These are phyloP conservation scores for Periophthalmus modestus DNA, from an alignment of 2,113 vertebrate species.

Conservation along the genomic window DNA sequence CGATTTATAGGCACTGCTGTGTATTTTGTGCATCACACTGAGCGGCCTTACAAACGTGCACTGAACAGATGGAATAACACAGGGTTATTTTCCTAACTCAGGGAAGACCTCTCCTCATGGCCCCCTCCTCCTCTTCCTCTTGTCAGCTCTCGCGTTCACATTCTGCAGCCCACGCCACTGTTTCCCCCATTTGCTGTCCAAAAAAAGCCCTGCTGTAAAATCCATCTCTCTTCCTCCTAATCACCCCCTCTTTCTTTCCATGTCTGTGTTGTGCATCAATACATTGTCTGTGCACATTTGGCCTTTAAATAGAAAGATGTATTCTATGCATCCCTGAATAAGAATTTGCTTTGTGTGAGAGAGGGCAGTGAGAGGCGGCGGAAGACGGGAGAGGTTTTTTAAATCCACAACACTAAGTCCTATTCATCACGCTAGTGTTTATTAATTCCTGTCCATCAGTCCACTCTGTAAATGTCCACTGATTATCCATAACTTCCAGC, in stretches of 20 bases:
- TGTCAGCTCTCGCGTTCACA: slow-evolving; percentile 49
- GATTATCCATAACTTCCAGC: slow-evolving; percentile 52
- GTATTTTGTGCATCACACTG: slow-evolving; percentile 31
- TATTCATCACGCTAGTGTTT: slow-evolving; percentile 74
- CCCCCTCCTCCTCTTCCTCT: slow-evolving; percentile 52
- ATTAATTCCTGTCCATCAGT: slow-evolving; percentile 62
- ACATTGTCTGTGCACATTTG: slow-evolving; percentile 71
- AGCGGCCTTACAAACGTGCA: slow-evolving; percentile 44
- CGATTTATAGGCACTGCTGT: slow-evolving; percentile 29
- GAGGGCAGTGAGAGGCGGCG: slow-evolving; percentile 50
- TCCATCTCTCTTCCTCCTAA: slow-evolving; percentile 52
- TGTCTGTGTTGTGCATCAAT: slow-evolving; percentile 70
- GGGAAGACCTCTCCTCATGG: slow-evolving; percentile 51
- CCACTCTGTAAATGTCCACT: slow-evolving; percentile 52
- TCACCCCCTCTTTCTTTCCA: slow-evolving; percentile 51
- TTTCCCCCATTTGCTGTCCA: slow-evolving; percentile 64
- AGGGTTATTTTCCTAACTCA: slow-evolving; percentile 63
- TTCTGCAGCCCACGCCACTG: slow-evolving; percentile 61
- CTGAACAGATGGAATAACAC: slow-evolving; percentile 68
- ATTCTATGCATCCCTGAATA: slow-evolving; percentile 65
- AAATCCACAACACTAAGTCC: slow-evolving; percentile 68
- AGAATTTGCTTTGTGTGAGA: slow-evolving; percentile 73
- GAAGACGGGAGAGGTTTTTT: slow-evolving; percentile 35
- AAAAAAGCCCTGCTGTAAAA: slow-evolving; percentile 74
- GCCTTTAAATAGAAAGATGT: slow-evolving; percentile 79